Conservation (phyloP, 2,888 invertebrate species). For the Drosophila affinis region DNA sequence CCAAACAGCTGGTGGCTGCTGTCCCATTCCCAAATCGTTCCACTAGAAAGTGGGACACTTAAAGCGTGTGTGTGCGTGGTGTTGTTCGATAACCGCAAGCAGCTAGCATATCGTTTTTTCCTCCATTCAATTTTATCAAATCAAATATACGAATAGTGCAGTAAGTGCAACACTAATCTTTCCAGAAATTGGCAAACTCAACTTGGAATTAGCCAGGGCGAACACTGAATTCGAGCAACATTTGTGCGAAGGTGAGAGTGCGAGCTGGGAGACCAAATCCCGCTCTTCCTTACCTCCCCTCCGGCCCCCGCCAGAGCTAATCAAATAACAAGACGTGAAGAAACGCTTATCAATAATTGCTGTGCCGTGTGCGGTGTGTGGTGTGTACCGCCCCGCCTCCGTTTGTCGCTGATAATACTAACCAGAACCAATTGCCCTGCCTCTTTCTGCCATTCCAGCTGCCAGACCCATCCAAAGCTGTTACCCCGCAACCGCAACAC, state of each 20-base stretch:
- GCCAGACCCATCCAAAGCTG: slow-evolving; percentile 50
- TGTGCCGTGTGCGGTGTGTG: background rate
- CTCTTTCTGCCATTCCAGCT: slow-evolving; percentile 52
- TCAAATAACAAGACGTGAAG: slow-evolving; percentile 31
- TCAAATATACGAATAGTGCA: slow-evolving; percentile 8
- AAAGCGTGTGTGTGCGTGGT: slow-evolving; percentile 44
- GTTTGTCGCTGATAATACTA: slow-evolving; percentile 24
- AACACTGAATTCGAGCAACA: slow-evolving; percentile 80
- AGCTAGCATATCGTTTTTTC: slow-evolving; percentile 35
- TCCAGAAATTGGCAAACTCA: slow-evolving; percentile 78
- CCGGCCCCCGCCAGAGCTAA: slow-evolving; percentile 14
- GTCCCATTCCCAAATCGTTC: background rate
- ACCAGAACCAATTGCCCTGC: slow-evolving; percentile 13
- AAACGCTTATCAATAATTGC: slow-evolving; percentile 46
- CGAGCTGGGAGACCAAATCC: background rate
- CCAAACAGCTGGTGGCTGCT: slow-evolving; percentile 4
- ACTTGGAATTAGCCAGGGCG: slow-evolving; percentile 74
- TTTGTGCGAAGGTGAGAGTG: slow-evolving; percentile 79
- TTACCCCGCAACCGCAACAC: slow-evolving; percentile 30
- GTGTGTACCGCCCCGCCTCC: too few relatives aligned
- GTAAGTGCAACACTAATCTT: slow-evolving; percentile 27
- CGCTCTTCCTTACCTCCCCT: slow-evolving; percentile 5
- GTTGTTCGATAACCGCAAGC: slow-evolving; percentile 39
- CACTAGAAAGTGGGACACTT: slow-evolving; percentile 49
- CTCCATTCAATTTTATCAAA: slow-evolving; percentile 11